These are phyloP conservation scores for Trachymyrmex cornetzi DNA, from an alignment of 1,140 invertebrate genomes.

Conservation along the genomic window DNA sequence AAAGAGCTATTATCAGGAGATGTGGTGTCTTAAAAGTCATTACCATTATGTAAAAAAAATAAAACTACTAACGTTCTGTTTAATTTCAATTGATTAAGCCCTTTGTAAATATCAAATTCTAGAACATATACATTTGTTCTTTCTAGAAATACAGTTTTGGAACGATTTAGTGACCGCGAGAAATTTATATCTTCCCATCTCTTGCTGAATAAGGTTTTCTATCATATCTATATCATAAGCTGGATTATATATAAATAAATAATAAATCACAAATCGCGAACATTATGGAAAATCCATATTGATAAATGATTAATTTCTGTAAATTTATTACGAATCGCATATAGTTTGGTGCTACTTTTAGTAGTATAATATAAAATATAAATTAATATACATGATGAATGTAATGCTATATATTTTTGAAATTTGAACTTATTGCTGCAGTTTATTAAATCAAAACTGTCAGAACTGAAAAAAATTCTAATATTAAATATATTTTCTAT, in stretches of 20 bases:
- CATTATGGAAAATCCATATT: neutral
- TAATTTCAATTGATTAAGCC: neutral
- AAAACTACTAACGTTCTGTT: neutral
- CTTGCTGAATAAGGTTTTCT: neutral
- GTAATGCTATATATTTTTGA: slow-evolving; percentile 2
- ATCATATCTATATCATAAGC: neutral
- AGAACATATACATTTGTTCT: neutral
- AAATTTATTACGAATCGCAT: neutral
- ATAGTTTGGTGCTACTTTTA: neutral
- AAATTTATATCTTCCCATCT: neutral
- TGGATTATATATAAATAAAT: neutral
- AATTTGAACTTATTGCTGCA: neutral
- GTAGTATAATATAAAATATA: neutral
- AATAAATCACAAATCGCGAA: neutral
- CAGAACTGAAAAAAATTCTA: slow-evolving; percentile 7
- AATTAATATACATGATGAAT: neutral
- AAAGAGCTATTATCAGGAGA: too few species aligned
- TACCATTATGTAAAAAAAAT: neutral
- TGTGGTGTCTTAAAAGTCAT: too few species aligned
- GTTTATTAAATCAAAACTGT: neutral
- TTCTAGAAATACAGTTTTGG: neutral
- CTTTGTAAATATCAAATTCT: neutral
- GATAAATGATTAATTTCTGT: neutral
- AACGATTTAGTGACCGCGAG: neutral
- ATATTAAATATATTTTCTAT: neutral